Percentiles rank a stretch among this genome's conserved stretches.
phyloP scores from a whole-genome alignment of 2,888 invertebrate species.

The Platypus cylindrus region DNA sequence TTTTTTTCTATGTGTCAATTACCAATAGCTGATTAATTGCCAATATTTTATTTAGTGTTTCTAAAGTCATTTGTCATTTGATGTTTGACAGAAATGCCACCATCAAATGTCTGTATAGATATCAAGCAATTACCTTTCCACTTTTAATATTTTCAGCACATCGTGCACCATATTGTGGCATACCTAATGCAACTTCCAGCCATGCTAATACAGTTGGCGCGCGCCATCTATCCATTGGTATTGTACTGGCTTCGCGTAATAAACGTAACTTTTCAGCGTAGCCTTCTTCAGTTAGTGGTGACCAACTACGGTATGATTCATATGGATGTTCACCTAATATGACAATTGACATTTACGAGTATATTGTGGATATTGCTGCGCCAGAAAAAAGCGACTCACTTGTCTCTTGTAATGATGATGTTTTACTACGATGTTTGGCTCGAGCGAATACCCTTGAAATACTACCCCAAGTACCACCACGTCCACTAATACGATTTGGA shows the following conservation, averaged over 20 bases:
- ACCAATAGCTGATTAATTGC: no score
- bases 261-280: constrained; percentile 63
- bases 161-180: constrained; percentile 84
- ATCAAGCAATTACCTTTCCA: constrained; percentile 65
- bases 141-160: constrained; percentile 92
- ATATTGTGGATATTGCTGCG: not conserved
- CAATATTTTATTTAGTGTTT: not conserved
- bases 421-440: constrained; percentile 70
- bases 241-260: constrained; percentile 68
- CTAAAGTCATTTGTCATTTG: not conserved
- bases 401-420: constrained; percentile 53
- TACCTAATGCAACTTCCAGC: constrained; percentile 86
- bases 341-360: constrained; percentile 3
- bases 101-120: not conserved
- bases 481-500: constrained; percentile 34
- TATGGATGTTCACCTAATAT: constrained; percentile 31
- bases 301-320: constrained; percentile 46
- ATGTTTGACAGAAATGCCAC: not conserved
- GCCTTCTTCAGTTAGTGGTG: constrained; percentile 56
- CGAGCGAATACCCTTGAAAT: constrained; percentile 83
- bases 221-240: constrained; percentile 83
- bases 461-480: constrained; percentile 81
- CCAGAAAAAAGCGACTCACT: constrained; percentile 30
- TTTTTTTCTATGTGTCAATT: no score
- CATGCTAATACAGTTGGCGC: constrained; percentile 89